phyloP scores from a whole-genome alignment of 1,140 invertebrate genomes.

The Manduca sexta region DNA sequence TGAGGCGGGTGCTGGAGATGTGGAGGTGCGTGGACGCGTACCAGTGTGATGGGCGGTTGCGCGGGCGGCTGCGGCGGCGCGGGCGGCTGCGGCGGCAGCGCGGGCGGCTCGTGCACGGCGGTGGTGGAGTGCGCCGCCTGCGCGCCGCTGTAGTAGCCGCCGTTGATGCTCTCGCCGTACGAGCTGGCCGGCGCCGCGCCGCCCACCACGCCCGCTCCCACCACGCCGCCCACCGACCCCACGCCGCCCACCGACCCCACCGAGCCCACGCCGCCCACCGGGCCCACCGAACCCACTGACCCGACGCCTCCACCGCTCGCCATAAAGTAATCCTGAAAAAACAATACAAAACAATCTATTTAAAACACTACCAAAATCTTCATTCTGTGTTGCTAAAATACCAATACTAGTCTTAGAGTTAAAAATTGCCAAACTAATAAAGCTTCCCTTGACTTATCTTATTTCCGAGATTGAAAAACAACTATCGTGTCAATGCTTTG shows the following conservation, averaged over 20 bases:
- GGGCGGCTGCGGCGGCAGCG: constrained; percentile 36
- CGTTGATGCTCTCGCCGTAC: constrained; percentile 64
- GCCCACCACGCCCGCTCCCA: constrained; percentile 70
- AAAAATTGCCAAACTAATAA: no score
- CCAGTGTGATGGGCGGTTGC: constrained; percentile 52
- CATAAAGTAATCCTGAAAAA: constrained; percentile 86
- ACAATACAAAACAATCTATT: no score
- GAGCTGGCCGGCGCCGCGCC: constrained; percentile 71
- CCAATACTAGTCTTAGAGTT: no score
- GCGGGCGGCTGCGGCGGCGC: constrained; percentile 16
- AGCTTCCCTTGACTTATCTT: no score
- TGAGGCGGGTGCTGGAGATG: background rate
- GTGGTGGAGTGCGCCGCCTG: constrained; percentile 57
- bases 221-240: constrained; percentile 61
- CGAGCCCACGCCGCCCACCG: constrained; percentile 43
- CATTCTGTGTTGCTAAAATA: no score
- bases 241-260: constrained; percentile 75
- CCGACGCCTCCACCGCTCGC: constrained; percentile 54
- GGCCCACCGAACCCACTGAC: background rate
- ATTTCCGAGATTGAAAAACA: constrained; percentile 71
- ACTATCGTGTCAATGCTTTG: no score
- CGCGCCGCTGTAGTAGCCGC: constrained; percentile 55
- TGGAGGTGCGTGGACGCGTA: constrained; percentile 14
- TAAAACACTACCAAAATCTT: no score
- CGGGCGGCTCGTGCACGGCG: constrained; percentile 37